Base-by-base conservation (phyloP, 2,113 vertebrate species). In the Triplophysa dalaica region DNA sequence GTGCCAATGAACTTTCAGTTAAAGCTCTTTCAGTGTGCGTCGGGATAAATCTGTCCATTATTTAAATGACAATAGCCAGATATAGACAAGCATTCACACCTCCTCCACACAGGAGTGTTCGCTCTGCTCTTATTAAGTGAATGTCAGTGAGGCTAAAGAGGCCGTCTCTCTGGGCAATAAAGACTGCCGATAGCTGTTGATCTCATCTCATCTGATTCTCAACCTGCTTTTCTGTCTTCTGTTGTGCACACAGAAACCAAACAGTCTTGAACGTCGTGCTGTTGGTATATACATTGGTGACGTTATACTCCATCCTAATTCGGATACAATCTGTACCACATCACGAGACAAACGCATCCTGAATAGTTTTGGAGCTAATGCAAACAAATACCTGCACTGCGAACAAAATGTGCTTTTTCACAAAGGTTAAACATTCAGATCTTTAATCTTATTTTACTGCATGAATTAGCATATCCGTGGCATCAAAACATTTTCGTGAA, bases 51-150 rank as follows among this genome's bases (percentile, higher is more conserved):
- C 58, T 63, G 41, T 48, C 58, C 60, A 29, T 29, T 50, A 69
- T 70, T 77, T 56, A 17, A 70, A 26, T 41, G 29, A 24, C 19
- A 12, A 17, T 24, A 12, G 52, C 58, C 22, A 21, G 58, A 24
- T 62, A 76, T 29, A 66, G 56, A 54, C 60, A 64, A 73, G 8
- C 58, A 60, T 73, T 17, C 33, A 22, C 8, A 54, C 58, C 69
- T 52, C 54, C 43, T 79, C 70, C 78, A 58, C 58, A 69, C 48
- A 61, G 22, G 66, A 63, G 63, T 4, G 38, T 67, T 48, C 66
- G 58, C 70, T 13, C 79, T 64, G 24, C 78, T 50, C 8, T 63
- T 45, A 80, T 83, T 80, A 83, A 80, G 68, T 73, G 50, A 80
- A 80, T 80, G 82, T 80, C 72, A 65, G 21, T 56, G 48, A 70